A percentile compares a stretch with the other conserved stretches of the same genome.
Evolutionary conservation across 2,113 vertebrate species (phyloP).

Genomic region (Marmota monax): DNA sequence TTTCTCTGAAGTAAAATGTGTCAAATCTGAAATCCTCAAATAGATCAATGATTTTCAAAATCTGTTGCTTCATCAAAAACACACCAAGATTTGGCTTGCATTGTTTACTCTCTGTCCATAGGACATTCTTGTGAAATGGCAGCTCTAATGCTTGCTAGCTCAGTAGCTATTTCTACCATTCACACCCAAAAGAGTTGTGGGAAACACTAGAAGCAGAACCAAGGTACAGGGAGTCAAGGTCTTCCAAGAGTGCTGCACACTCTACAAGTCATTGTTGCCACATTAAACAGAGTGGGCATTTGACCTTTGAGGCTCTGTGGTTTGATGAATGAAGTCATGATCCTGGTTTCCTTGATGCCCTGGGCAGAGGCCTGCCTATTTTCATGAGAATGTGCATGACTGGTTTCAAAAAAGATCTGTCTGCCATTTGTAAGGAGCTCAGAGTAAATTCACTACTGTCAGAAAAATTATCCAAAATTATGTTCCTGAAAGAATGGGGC

Average conservation of each 20-base stretch:
- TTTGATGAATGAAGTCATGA: neutral
- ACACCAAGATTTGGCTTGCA: neutral
- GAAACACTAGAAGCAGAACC: neutral
- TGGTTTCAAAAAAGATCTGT: neutral
- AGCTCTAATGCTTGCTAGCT: neutral
- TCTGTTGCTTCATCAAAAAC: neutral
- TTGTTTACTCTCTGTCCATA: neutral
- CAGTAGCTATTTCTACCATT: neutral
- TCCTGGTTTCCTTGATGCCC: neutral
- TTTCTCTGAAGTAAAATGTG: conserved; percentile 31
- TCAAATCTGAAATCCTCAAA: conserved; percentile 47
- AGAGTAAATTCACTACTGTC: neutral
- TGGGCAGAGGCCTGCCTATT: neutral
- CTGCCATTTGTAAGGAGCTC: neutral
- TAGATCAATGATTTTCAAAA: conserved; percentile 33
- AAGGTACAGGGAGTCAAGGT: neutral
- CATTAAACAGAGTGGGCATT: neutral
- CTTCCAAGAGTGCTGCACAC: neutral
- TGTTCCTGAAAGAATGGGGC: neutral
- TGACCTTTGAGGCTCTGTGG: neutral
- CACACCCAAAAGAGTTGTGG: neutral
- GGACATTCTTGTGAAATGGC: neutral
- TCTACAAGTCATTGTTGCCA: neutral
- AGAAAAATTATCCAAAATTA: neutral
- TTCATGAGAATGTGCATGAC: neutral